Base-by-base conservation (phyloP, 2,797 vertebrate species). In the Tarsius wallacei region DNA sequence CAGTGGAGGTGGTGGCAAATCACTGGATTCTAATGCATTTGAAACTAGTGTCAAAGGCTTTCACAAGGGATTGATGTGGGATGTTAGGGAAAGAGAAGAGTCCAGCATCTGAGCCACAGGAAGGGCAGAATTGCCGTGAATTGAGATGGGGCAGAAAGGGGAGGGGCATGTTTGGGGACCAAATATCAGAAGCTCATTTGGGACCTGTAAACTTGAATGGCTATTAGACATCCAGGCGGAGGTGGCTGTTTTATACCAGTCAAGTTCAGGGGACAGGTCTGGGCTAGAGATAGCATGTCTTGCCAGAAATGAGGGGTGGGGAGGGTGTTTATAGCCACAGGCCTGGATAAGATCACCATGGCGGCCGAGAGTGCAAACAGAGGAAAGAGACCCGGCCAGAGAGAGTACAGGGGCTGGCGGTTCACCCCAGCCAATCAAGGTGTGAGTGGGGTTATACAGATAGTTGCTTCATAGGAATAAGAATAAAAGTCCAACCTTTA, bases 261-360 rank as follows among this genome's bases (percentile, higher is more conserved):
- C 59, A 76, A 64, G 59, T 68, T 96, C 22, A 84, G 53, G 61
- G 53, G 66, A 24, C 16, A 36, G 63, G 63, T 89, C 87, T 89
- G 78, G 91, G 49, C 87, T 91, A 55, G 87, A 88, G 49, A 76
- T 49, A 82, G 71, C 55, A 55, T 33, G 16, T 31, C 59, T 90
- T 95, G 57, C 31, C 17, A 21, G 42, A 49, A 42, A 55, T 26
- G 51, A 28, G 15, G 76, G 42, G 42, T 42, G 42, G 42, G 42
- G 11, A 6, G 42, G 42, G 11, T 86, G 83, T 61, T 73, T 61
- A 57, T 19, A 53, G 31, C 22, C 51, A 61, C 10, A 82, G 74
- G 87, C 36, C 49, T 64, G 63, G 71, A 33, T 85, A 87, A 93
- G 53, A 42, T 89, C 83, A 97, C 49, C 6, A 22, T 7, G 0